Base-by-base conservation (phyloP, 2,888 invertebrate species). In the Dioctria rufipes region DNA sequence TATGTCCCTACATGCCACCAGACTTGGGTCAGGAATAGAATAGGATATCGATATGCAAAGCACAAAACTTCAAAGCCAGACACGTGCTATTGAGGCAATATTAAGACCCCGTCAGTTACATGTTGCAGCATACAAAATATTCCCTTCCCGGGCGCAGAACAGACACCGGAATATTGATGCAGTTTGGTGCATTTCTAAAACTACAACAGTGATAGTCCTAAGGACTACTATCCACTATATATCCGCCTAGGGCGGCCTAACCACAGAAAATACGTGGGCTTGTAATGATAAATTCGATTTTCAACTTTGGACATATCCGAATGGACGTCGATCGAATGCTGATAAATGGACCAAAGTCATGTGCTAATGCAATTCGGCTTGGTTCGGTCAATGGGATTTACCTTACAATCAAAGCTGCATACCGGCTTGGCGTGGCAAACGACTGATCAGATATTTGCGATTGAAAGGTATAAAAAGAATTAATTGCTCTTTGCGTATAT, bases 291-390 rank as follows among this genome's bases (percentile, higher is more conserved):
- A 79, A 79, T 79, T 79, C 66, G 79, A 79, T 79, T 79, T 66
- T 69, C 67, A 58, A 51, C 37, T 69, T 67, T 60, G 69, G 79
- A 79, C 67, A 69, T 79, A 77, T 77, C 77, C 63, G 79, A 79
- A 79, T 46, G 58, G 58, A 79, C 54, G 65, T 58, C 69, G 58
- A 69, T 69, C 60, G 39, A 25, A 79, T 69, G 79, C 25, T 25
- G 25, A 79, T 79, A 79, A 79, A 79, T 79, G 79, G 67, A 79
- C 79, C 49, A 58, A 67, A 79, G 79, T 79, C 79, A 79, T 79
- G 79, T 79, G 42, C 67, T 58, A 79, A 69, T 79, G 79, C 79
- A 79, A 79, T 79, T 60, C 60, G 79, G 67, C 58, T 43, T 46
- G 46, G 13, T n/a, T 13, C 54, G 25, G 60, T 71, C 69, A 13